A percentile compares a stretch with the other conserved stretches of the same genome.
These are phyloP conservation scores for Zaprionus capensis DNA, from an alignment of 1,140 invertebrate species.

Conservation along the genomic window DNA sequence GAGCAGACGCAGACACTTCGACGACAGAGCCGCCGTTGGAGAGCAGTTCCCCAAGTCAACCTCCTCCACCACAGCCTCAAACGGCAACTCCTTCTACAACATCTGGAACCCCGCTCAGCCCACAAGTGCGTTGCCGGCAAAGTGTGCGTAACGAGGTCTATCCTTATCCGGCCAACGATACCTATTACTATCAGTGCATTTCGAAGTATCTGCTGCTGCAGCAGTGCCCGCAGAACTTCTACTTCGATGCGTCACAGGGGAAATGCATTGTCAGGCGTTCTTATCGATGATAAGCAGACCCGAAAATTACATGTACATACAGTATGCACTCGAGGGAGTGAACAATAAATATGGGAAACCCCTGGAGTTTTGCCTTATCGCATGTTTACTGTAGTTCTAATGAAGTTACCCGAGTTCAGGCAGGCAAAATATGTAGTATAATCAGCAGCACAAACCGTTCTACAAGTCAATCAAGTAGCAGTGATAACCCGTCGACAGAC, in stretches of 20 bases:
- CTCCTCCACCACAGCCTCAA: not conserved
- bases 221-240: slow-evolving; percentile 66
- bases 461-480: slow-evolving; percentile 36
- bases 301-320: not conserved
- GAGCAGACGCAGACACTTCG: not conserved
- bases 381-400: slow-evolving; percentile 26
- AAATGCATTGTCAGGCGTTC: slow-evolving; percentile 49
- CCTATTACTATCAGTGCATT: slow-evolving; percentile 72
- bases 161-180: slow-evolving; percentile 65
- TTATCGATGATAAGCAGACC: slow-evolving; percentile 51
- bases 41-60: not conserved
- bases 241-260: slow-evolving; percentile 44
- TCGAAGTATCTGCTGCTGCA: slow-evolving; percentile 57
- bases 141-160: slow-evolving; percentile 51
- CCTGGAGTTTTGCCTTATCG: not conserved
- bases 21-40: not conserved
- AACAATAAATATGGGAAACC: slow-evolving; percentile 18
- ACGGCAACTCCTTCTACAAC: not conserved
- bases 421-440: not conserved
- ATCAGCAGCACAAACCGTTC: slow-evolving; percentile 25
- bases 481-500: slow-evolving; percentile 32
- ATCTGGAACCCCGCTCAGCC: not conserved
- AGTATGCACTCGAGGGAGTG: not conserved
- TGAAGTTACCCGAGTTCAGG: slow-evolving; percentile 37
- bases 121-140: slow-evolving; percentile 43